A percentile compares a stretch with the other conserved stretches of the same genome.
phyloP scores from a whole-genome alignment of 2,797 vertebrate species.

The Threskiornis aethiopicus region DNA sequence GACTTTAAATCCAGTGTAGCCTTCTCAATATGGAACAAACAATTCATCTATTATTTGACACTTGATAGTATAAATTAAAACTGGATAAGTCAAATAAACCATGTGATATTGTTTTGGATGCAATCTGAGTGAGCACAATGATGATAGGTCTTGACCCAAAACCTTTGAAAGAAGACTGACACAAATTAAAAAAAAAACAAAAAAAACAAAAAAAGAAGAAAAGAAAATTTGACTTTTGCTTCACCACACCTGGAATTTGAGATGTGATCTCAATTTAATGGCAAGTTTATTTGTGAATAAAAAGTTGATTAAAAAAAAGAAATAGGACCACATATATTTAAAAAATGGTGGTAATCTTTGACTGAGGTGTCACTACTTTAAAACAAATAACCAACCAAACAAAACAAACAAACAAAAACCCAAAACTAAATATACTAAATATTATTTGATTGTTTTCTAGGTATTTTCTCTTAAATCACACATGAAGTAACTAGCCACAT shows the following conservation, averaged over 20 bases:
- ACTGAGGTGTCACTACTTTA: neutral
- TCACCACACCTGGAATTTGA: neutral
- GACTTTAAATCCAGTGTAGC: neutral
- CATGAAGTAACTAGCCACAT: neutral
- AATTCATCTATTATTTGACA: neutral
- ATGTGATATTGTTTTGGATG: neutral
- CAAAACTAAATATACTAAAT: neutral
- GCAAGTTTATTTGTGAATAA: neutral
- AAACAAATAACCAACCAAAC: neutral
- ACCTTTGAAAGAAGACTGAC: neutral
- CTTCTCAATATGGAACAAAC: neutral
- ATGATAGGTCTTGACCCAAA: neutral
- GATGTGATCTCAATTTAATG: neutral
- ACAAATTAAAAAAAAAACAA: neutral
- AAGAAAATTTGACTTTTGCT: neutral
- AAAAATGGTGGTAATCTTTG: neutral
- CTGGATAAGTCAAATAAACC: neutral
- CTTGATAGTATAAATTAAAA: neutral
- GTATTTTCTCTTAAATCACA: neutral
- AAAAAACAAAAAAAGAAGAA: neutral
- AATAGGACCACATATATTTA: neutral
- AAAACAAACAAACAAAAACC: accelerated
- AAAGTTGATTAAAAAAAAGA: neutral
- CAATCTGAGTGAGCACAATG: neutral
- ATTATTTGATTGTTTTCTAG: neutral